Conservation (phyloP, 2,888 invertebrate species). For the Synanthedon andrenaeformis region DNA sequence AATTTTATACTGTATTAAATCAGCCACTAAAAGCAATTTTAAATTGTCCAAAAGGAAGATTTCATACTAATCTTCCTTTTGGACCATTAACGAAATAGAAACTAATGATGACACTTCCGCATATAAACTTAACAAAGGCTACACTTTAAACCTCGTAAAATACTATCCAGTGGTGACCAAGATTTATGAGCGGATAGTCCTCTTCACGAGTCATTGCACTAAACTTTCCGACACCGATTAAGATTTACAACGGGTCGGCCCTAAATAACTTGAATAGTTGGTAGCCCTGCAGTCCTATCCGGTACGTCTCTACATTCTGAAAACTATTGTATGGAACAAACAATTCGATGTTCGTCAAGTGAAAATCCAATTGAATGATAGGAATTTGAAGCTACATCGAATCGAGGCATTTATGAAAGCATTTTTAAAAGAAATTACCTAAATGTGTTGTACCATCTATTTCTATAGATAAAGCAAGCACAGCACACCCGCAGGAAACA, state of each 20-base stretch:
- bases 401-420: too few species aligned
- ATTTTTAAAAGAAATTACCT: too few species aligned
- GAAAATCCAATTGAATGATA: too few species aligned
- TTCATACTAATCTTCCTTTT: too few species aligned
- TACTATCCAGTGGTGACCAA: conserved; percentile 9
- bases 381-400: too few species aligned
- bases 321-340: not conserved
- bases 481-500: too few species aligned
- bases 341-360: not conserved
- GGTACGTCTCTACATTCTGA: conserved; percentile 9
- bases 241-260: conserved; percentile 55
- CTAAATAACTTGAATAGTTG: conserved; percentile 62
- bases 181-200: conserved; percentile 49
- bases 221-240: conserved; percentile 50
- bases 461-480: too few species aligned
- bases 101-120: not conserved
- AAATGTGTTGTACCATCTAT: too few species aligned
- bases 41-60: too few species aligned
- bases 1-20: too few species aligned
- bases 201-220: conserved; percentile 54
- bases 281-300: conserved; percentile 7
- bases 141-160: conserved; percentile 11
- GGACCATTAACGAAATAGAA: too few species aligned
- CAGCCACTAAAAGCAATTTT: too few species aligned
- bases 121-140: conserved; percentile 5